Conservation (phyloP, 2,888 invertebrate species). For the Balanococcus diminutus region DNA sequence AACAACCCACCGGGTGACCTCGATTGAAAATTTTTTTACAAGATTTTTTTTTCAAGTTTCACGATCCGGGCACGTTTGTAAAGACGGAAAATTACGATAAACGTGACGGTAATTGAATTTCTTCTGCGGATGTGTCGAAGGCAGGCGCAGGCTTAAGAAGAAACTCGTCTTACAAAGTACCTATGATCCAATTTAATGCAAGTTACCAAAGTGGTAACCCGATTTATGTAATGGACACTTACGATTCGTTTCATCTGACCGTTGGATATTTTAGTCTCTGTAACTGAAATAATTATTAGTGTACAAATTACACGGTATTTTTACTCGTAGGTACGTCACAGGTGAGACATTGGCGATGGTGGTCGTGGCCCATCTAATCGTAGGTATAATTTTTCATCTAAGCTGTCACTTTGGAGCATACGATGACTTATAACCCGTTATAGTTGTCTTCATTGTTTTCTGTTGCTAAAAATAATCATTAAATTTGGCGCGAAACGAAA, state of each 20-base stretch:
- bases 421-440: not conserved
- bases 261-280: not conserved
- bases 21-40: not conserved
- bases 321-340: not conserved
- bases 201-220: not conserved
- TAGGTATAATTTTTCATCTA: not conserved
- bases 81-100: not conserved
- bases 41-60: not conserved
- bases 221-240: not conserved
- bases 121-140: not conserved
- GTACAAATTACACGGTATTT: not conserved
- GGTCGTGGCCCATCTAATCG: not conserved
- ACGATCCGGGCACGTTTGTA: not conserved
- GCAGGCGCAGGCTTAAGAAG: not conserved
- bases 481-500: not conserved
- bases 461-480: not conserved
- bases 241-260: constrained; percentile 19
- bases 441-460: not conserved
- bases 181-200: not conserved
- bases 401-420: not conserved
- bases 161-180: not conserved
- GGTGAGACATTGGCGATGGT: not conserved
- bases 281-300: not conserved
- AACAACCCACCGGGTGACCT: not conserved
- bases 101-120: not conserved